Percentiles rank a stretch among this genome's conserved stretches.
Evolutionary conservation across 1,140 invertebrate genomes (phyloP).

Genomic region (Drosophila burlai): DNA sequence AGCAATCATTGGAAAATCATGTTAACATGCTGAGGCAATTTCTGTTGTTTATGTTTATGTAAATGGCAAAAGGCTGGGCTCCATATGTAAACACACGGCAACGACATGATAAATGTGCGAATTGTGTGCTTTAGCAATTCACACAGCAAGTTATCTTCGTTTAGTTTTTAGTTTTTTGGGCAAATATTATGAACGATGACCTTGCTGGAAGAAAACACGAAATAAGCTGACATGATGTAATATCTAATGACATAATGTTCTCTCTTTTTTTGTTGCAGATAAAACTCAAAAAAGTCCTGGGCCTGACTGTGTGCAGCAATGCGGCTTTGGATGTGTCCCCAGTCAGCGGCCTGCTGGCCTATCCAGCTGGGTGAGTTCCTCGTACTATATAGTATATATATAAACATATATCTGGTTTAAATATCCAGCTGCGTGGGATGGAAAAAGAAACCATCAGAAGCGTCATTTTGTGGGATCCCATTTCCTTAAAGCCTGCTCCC

Average conservation of each 20-base stretch:
- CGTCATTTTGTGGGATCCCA: not conserved
- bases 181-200: constrained; percentile 36
- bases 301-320: constrained; percentile 96
- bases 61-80: constrained; percentile 49
- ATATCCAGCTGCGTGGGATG: constrained; percentile 11
- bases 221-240: constrained; percentile 66
- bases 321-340: constrained; percentile 95
- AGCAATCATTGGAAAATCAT: constrained; percentile 52
- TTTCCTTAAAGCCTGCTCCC: constrained; percentile 19
- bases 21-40: constrained; percentile 51
- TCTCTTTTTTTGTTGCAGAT: constrained; percentile 88
- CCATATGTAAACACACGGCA: constrained; percentile 52
- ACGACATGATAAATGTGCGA: constrained; percentile 62
- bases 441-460: constrained; percentile 17
- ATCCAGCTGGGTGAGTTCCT: constrained; percentile 95
- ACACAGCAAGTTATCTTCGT: constrained; percentile 44
- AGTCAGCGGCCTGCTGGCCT: constrained; percentile 94
- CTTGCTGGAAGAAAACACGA: constrained; percentile 37
- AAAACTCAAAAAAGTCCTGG: constrained; percentile 96
- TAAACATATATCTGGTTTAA: constrained; percentile 12
- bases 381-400: not conserved
- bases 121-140: constrained; percentile 72
- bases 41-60: constrained; percentile 34
- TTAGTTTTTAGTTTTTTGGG: constrained; percentile 38
- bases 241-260: constrained; percentile 43